Conservation (phyloP, 1,140 invertebrate genomes). For the Atta cephalotes region DNA sequence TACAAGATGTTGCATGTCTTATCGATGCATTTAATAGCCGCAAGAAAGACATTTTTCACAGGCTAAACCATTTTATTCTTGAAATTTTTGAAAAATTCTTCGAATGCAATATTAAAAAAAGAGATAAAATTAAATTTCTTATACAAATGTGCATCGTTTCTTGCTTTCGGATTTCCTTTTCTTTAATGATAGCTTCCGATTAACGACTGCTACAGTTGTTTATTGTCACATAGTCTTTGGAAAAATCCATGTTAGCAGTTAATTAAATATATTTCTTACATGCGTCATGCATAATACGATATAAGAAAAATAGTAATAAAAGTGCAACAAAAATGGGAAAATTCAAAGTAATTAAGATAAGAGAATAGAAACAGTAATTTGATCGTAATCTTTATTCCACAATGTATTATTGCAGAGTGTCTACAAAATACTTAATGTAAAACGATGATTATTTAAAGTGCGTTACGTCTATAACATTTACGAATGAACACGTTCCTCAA, state of each 20-base stretch:
- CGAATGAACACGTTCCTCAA: neutral
- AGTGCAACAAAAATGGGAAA: neutral
- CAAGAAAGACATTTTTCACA: neutral
- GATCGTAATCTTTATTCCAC: neutral
- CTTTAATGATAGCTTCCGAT: neutral
- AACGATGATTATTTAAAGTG: neutral
- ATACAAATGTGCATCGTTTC: neutral
- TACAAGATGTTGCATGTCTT: neutral
- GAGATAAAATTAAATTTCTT: neutral
- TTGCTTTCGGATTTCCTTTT: constrained; percentile 18
- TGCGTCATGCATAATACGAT: neutral
- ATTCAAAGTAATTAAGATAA: neutral
- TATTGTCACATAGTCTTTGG: constrained; percentile 13
- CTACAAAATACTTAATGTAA: neutral
- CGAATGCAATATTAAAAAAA: neutral
- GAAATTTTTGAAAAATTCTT: neutral
- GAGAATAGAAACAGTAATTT: neutral
- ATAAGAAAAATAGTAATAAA: neutral
- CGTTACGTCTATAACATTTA: neutral
- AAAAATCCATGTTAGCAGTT: neutral
- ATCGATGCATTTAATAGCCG: neutral
- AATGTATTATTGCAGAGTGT: too few species aligned
- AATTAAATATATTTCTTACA: constrained; percentile 21
- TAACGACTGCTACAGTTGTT: constrained; percentile 39
- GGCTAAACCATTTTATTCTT: neutral